A percentile compares a stretch with the other conserved stretches of the same genome.
Conservation (phyloP, 2,888 invertebrate species). For the Cryptocephalus primarius region DNA sequence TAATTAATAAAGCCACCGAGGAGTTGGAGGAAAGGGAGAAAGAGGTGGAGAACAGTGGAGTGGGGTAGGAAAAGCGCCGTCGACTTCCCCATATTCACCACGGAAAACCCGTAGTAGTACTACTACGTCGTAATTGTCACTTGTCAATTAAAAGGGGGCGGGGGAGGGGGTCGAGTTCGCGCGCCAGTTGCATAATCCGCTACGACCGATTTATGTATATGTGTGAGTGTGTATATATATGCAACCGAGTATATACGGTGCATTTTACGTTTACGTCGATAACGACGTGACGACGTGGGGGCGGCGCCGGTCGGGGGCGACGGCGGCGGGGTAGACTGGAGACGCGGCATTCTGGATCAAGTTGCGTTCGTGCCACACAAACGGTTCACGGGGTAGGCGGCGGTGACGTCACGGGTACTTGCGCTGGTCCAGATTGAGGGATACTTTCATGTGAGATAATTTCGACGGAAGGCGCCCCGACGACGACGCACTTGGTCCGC, state of each 20-base stretch:
- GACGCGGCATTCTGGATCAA: no score
- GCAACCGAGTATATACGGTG: not conserved
- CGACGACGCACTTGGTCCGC: no score
- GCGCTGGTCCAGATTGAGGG: conserved; percentile 8
- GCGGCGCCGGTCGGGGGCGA: not conserved
- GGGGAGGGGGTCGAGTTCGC: not conserved
- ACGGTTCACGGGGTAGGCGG: not conserved
- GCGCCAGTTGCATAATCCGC: not conserved
- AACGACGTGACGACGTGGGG: not conserved
- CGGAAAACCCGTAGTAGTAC: no score
- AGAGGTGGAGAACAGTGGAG: not conserved
- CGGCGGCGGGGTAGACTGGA: not conserved
- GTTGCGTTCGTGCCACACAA: no score
- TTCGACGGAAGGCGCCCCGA: not conserved
- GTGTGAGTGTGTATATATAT: no score
- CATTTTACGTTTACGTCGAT: not conserved
- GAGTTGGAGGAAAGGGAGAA: not conserved
- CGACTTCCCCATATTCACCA: no score
- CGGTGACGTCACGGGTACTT: conserved; percentile 9
- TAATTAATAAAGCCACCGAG: not conserved
- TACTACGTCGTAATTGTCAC: no score
- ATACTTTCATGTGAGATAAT: not conserved
- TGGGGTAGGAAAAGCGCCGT: not conserved
- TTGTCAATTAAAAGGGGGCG: no score
- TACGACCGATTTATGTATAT: no score